These are phyloP conservation scores for Rana temporaria DNA, from an alignment of 2,113 vertebrate species.

Conservation along the genomic window DNA sequence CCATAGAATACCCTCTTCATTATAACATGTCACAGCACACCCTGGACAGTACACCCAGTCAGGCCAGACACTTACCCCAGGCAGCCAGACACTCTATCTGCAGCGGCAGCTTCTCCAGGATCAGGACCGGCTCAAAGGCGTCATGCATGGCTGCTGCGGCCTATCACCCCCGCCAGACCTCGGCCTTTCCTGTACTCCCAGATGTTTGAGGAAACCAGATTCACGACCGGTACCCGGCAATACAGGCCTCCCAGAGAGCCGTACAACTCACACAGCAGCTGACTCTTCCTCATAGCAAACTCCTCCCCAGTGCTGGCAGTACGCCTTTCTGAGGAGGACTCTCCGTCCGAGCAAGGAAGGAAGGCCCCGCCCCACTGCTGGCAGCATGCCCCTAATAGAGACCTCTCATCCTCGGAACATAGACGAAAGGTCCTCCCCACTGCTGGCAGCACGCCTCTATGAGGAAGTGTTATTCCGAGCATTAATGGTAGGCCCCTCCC, in stretches of 20 bases:
- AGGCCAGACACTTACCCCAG: conserved; percentile 83
- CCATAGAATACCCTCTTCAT: too few species aligned
- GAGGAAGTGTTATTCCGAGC: too few species aligned
- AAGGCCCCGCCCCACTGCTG: background rate
- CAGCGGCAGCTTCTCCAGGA: conserved; percentile 93
- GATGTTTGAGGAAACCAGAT: too few species aligned
- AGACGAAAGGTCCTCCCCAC: too few species aligned
- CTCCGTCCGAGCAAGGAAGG: background rate
- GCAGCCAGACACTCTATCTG: conserved; percentile 95
- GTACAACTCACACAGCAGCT: too few species aligned
- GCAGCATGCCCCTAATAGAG: background rate
- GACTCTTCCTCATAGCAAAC: conserved; percentile 14
- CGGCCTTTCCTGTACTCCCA: background rate
- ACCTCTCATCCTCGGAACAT: too few species aligned
- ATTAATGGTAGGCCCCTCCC: too few species aligned
- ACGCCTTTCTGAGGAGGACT: background rate
- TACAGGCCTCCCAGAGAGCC: conserved; percentile 5
- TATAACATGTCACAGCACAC: too few species aligned
- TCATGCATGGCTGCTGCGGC: conserved; percentile 84
- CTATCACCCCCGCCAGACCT: background rate
- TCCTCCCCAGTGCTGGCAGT: background rate
- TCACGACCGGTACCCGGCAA: background rate
- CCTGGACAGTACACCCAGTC: background rate
- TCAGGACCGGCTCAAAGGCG: conserved; percentile 91
- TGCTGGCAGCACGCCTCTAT: too few species aligned